Conservation (phyloP, 2,113 vertebrate genomes). For the Gobius niger region DNA sequence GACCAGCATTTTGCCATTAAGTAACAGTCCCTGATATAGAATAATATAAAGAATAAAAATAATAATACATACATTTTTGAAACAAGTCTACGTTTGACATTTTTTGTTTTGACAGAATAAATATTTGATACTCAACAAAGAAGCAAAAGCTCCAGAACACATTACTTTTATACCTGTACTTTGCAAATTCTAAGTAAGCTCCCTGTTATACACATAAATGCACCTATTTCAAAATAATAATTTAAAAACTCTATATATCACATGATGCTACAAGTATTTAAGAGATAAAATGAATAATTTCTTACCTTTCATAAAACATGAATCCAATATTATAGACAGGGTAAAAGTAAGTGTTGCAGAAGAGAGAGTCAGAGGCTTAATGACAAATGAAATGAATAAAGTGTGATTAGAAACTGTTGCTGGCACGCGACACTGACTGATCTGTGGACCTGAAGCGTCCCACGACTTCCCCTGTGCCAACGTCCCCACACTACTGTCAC, state of each 20-base stretch:
- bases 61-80: no score
- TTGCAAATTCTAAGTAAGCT: not conserved
- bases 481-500: conserved; percentile 54
- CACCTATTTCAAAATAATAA: not conserved
- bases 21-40: no score
- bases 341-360: not conserved
- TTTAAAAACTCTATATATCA: no score
- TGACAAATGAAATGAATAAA: conserved; percentile 30
- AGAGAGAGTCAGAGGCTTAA: no score
- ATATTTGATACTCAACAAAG: not conserved
- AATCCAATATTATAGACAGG: not conserved
- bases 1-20: no score
- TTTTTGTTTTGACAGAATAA: no score
- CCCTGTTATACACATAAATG: not conserved
- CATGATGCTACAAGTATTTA: no score
- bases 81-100: no score
- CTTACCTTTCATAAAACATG: not conserved
- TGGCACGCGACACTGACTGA: conserved; percentile 75
- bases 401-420: conserved; percentile 21
- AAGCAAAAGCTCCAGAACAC: no score
- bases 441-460: conserved; percentile 38
- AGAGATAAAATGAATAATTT: not conserved
- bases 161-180: not conserved
- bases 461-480: conserved; percentile 50
- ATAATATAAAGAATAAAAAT: no score